These are phyloP conservation scores for Drosophila fuyamai DNA, from an alignment of 1,140 invertebrate species.

Conservation along the genomic window DNA sequence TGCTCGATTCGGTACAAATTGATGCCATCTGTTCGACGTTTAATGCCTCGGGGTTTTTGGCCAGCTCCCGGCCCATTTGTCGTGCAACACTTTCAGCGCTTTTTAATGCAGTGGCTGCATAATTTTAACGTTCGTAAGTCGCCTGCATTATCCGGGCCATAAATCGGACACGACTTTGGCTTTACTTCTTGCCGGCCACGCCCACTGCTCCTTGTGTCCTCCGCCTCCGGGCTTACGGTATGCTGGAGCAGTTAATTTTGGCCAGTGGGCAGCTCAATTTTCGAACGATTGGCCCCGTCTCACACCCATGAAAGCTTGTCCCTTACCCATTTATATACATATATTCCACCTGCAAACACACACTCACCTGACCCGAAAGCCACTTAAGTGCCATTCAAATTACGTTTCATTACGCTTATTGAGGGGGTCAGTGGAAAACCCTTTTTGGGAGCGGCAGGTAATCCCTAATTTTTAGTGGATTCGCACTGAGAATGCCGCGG, in stretches of 20 bases:
- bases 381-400: constrained; percentile 79
- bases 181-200: constrained; percentile 2
- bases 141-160: constrained; percentile 78
- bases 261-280: constrained; percentile 61
- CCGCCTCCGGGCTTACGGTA: constrained; percentile 13
- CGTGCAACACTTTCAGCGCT: constrained; percentile 56
- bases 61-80: constrained; percentile 42
- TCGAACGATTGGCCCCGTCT: constrained; percentile 56
- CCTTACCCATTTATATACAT: neutral
- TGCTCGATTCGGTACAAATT: constrained; percentile 61
- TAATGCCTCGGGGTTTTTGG: constrained; percentile 51
- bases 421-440: constrained; percentile 35
- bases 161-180: constrained; percentile 56
- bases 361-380: constrained; percentile 46
- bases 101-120: constrained; percentile 80
- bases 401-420: constrained; percentile 79
- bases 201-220: neutral
- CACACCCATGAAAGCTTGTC: neutral
- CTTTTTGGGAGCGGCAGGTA: constrained; percentile 16
- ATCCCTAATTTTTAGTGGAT: neutral
- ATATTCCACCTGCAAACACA: neutral
- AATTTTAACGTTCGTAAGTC: constrained; percentile 77
- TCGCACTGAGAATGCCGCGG: constrained; percentile 1
- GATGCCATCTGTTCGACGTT: constrained; percentile 76
- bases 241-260: constrained; percentile 73